Evolutionary conservation across 2,888 invertebrate species (phyloP), one percentile per base, ranked within the genome.

Genomic region (Ectemnius cavifrons): DNA sequence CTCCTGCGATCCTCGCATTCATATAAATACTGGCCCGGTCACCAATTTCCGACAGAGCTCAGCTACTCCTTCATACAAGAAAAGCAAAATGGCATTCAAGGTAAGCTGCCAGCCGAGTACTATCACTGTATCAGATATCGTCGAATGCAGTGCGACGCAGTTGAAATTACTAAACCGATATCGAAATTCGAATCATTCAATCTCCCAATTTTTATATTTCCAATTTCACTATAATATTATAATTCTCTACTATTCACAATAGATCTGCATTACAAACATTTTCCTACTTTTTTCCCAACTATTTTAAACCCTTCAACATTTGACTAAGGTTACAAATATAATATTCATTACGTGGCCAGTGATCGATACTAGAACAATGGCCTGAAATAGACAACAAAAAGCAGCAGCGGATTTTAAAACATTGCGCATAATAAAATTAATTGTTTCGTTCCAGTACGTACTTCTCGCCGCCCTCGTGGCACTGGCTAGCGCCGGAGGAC

Each of bases 1-100:
- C 74, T 73, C 79, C 75, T 76, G 67, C 73, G 68, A 62, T 23
- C 60, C 52, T 69, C 62, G 56, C 61, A 49, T 67, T 77, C 70
- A 74, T 87, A 87, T 87, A 87, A 85, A 87, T 86, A 87, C 80
- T 77, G 79, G 71, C 28, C 66, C 78, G 47, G 71, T 64, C 61
- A 61, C 58, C 65, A 59, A 68, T 58, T 72, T 77, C 73, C 56
- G 75, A 78, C 87, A 87, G 82, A 87, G 74, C 75, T 49, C 60
- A 80, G 73, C 77, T 75, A 80, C 79, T 83, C 81, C 67, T 79
- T 71, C 79, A 68, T 69, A 46, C 70, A 79, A 77, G 67, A 73
- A 78, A 60, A 76, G 56, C 75, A 82, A 79, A 85, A 88, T 88
- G 87, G 86, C 83, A 77, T 87, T 86, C 82, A 86, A 86, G 85